These are phyloP conservation scores for Stratiomys singularior DNA, from an alignment of 2,888 invertebrate genomes.

Conservation along the genomic window DNA sequence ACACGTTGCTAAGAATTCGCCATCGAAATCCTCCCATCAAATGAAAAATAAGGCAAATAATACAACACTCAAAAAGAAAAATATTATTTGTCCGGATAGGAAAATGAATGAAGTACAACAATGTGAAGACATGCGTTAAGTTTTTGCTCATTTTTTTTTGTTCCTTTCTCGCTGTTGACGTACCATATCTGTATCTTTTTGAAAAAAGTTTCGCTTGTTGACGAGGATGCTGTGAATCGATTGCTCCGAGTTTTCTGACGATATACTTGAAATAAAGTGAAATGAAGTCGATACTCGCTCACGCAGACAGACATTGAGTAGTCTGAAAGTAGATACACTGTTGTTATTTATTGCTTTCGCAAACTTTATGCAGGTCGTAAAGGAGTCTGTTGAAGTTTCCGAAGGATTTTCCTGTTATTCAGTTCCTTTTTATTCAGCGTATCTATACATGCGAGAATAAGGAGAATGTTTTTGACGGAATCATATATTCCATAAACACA, in stretches of 20 bases:
- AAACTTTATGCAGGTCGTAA: background rate
- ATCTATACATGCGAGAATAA: too few species aligned
- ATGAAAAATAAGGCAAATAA: background rate
- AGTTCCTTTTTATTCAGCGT: too few species aligned
- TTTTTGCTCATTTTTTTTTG: too few species aligned
- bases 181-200: too few species aligned
- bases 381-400: background rate
- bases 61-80: background rate
- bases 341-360: slow-evolving; percentile 11
- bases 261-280: slow-evolving; percentile 1
- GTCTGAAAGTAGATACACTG: background rate
- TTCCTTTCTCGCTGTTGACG: too few species aligned
- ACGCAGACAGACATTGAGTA: background rate
- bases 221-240: background rate
- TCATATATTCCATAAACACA: too few species aligned
- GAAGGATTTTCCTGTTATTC: background rate
- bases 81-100: slow-evolving; percentile 5
- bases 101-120: slow-evolving; percentile 5
- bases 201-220: too few species aligned
- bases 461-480: too few species aligned
- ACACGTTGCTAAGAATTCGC: background rate
- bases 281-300: slow-evolving; percentile 3
- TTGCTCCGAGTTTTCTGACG: background rate
- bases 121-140: background rate
- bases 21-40: background rate